Conservation (phyloP, 2,888 invertebrate genomes). For the Alcis repandata region DNA sequence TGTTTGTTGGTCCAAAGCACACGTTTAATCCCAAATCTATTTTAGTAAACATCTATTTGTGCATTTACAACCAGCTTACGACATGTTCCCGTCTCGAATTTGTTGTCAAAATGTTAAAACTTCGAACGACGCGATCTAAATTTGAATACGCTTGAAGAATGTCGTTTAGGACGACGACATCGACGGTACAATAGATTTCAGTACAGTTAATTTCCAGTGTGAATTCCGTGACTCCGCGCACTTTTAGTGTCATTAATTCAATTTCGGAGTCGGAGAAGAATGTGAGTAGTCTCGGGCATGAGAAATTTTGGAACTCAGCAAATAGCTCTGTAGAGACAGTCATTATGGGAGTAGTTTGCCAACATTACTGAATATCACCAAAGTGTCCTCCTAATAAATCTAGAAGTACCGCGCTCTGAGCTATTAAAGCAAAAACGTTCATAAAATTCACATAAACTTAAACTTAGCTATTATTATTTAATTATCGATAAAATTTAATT, state of each 20-base stretch:
- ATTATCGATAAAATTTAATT: slow-evolving; percentile 44
- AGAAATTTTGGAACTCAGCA: slow-evolving; percentile 73
- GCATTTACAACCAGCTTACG: slow-evolving; percentile 71
- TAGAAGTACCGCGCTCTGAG: slow-evolving; percentile 51
- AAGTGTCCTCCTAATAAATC: slow-evolving; percentile 74
- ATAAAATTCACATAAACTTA: slow-evolving; percentile 52
- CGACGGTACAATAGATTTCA: slow-evolving; percentile 66
- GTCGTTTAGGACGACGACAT: slow-evolving; percentile 61
- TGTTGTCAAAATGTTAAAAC: slow-evolving; percentile 74
- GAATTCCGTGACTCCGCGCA: slow-evolving; percentile 67
- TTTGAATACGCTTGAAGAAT: slow-evolving; percentile 73
- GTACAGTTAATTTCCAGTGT: slow-evolving; percentile 71
- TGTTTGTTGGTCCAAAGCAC: slow-evolving; percentile 77
- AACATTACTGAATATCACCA: slow-evolving; percentile 71
- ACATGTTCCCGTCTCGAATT: slow-evolving; percentile 62
- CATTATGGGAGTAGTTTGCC: slow-evolving; percentile 75
- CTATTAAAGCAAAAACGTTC: slow-evolving; percentile 63
- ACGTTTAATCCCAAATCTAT: slow-evolving; percentile 74
- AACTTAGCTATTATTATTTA: slow-evolving; percentile 51
- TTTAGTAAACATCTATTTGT: slow-evolving; percentile 71
- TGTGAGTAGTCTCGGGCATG: slow-evolving; percentile 58
- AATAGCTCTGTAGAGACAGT: slow-evolving; percentile 62
- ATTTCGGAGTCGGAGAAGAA: slow-evolving; percentile 71
- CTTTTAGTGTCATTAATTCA: slow-evolving; percentile 76
- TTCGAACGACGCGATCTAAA: slow-evolving; percentile 71